Evolutionary conservation across 2,888 invertebrate genomes (phyloP), one percentile per base, ranked within the genome.

Genomic region (Zhengitettix transpicula): DNA sequence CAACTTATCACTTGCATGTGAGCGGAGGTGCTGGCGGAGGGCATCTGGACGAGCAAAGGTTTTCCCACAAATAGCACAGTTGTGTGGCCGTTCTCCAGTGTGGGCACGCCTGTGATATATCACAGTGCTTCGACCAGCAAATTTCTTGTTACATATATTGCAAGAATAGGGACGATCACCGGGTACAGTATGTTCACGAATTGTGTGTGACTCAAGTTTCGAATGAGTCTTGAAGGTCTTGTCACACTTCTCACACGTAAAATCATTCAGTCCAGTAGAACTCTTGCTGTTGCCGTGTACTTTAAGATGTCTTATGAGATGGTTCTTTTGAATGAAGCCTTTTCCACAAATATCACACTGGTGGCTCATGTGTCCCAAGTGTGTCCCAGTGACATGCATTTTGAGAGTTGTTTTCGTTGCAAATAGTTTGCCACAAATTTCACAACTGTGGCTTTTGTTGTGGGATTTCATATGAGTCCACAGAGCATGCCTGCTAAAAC

Each of bases 61-160:
- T 58, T 67, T 67, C 1, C 64, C 65, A 62, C 68, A 68, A 3
- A 63, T 57, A 17, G 58, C 58, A 55, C 67, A 68, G 15, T 60
- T 52, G 60, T 64, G 65, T n/a, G 67, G 67, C 52, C 63, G 62
- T 57, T 65, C 65, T 12, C 65, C 66, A 9, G 66, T 65, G 60
- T 68, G 68, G 9, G 53, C 28, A 10, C 63, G 58, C 16, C 57
- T 59, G 53, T 64, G 64, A 47, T 64, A 63, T n/a, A 59, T 61
- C 7, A 62, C 56, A 10, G 63, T 58, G 53, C 62, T 63, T 1
- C 61, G 60, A 10, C 59, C 60, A 10, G 59, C 56, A 56, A 65
- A 66, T 14, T 59, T 59, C 57, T 65, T 65, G 16, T 51, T 40
- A 54, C 65, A 65, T 12, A 63, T 57, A 3, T 59, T 56, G 53